phyloP scores from a whole-genome alignment of 2,113 vertebrate species.

The Sylvia atricapilla region DNA sequence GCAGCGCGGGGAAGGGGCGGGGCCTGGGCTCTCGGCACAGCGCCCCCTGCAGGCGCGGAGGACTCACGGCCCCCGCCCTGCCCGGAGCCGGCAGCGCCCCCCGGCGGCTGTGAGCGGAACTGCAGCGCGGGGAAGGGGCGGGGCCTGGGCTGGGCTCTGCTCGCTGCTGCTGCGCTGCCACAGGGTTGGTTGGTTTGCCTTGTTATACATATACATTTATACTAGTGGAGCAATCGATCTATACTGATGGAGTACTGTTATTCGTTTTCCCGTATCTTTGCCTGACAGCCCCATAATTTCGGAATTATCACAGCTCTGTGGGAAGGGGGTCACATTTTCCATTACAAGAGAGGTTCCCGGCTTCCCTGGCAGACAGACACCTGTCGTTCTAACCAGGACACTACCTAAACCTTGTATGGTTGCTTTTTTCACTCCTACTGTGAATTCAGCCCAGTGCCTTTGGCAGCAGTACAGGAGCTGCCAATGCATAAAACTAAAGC shows the following conservation, averaged over 20 bases:
- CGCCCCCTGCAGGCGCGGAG: neutral
- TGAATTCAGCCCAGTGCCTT: neutral
- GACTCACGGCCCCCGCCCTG: too few species aligned
- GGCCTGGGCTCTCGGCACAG: neutral
- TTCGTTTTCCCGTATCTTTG: accelerated
- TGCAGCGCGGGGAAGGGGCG: neutral
- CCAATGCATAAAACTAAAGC: neutral
- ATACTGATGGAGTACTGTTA: neutral
- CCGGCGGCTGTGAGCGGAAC: neutral
- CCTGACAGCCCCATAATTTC: accelerated
- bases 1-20: neutral
- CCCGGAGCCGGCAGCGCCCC: neutral
- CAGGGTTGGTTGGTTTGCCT: too few species aligned
- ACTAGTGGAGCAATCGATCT: too few species aligned
- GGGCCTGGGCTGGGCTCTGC: neutral
- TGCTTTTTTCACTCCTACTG: neutral
- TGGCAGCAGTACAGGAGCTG: neutral
- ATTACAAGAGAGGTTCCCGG: accelerated
- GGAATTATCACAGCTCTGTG: accelerated
- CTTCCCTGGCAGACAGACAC: neutral
- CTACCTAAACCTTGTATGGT: neutral
- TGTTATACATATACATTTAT: neutral
- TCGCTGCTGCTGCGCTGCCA: too few species aligned
- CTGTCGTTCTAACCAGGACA: neutral
- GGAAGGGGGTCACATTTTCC: neutral